Conservation (phyloP, 2,888 invertebrate genomes). For the Limnephilus lunatus region DNA sequence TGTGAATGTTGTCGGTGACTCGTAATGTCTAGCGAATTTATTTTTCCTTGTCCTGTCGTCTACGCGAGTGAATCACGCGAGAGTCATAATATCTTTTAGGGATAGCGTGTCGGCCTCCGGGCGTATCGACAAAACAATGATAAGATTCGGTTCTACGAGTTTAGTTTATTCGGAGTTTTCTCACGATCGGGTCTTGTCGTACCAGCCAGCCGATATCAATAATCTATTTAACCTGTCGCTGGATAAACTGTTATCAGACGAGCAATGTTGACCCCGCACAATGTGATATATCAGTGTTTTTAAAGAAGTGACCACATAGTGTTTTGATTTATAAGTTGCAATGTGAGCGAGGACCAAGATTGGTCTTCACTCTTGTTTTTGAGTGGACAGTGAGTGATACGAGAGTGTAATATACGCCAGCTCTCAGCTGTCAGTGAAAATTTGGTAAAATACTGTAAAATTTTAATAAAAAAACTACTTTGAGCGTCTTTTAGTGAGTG, state of each 20-base stretch:
- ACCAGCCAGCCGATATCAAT: neutral
- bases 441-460: neutral
- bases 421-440: neutral
- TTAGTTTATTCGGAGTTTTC: constrained; percentile 30
- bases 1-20: neutral
- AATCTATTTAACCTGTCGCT: neutral
- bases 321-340: constrained; percentile 4
- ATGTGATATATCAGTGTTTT: constrained; percentile 37
- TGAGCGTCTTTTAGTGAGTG: neutral
- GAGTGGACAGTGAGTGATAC: neutral
- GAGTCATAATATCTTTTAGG: constrained; percentile 13
- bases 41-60: constrained; percentile 16
- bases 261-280: constrained; percentile 41
- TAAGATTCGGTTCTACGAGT: constrained; percentile 51
- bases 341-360: neutral
- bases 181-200: constrained; percentile 27
- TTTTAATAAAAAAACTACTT: neutral
- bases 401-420: neutral
- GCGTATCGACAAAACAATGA: constrained; percentile 64
- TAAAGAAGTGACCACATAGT: neutral
- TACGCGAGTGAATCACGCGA: constrained; percentile 51
- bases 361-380: neutral
- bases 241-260: constrained; percentile 27
- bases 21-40: constrained; percentile 28
- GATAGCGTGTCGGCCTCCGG: constrained; percentile 53